Conservation (phyloP, 2,888 invertebrate species). For the Mellilla xanthometata region DNA sequence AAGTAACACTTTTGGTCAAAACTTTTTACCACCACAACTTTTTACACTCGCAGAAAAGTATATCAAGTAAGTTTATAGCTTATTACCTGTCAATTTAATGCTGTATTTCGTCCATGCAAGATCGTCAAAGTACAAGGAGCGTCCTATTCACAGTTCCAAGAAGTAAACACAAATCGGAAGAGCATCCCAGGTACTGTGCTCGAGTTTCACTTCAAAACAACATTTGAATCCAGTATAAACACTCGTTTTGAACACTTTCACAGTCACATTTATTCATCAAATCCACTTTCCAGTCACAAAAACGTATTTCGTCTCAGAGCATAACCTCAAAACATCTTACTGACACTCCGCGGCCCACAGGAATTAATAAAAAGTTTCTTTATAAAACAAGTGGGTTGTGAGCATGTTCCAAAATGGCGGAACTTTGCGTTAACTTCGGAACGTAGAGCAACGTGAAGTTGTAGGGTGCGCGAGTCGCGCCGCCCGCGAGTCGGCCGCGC, state of each 20-base stretch:
- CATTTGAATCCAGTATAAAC: constrained; percentile 65
- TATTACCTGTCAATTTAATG: constrained; percentile 57
- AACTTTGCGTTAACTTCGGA: constrained; percentile 83
- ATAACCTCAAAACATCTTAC: constrained; percentile 83
- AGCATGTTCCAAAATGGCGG: constrained; percentile 84
- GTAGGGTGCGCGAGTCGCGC: constrained; percentile 74
- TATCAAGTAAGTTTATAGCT: constrained; percentile 56
- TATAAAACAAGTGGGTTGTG: constrained; percentile 84
- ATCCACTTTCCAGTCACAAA: constrained; percentile 58
- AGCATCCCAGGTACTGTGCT: constrained; percentile 71
- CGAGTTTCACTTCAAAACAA: constrained; percentile 78
- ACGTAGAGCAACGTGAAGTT: constrained; percentile 82
- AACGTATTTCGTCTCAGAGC: constrained; percentile 67
- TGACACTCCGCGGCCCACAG: constrained; percentile 82
- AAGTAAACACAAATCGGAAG: constrained; percentile 79
- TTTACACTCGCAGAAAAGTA: constrained; percentile 55
- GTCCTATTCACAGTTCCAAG: constrained; percentile 61
- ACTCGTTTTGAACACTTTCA: constrained; percentile 46
- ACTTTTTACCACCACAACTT: constrained; percentile 74
- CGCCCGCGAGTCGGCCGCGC: constrained; percentile 61
- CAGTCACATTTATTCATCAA: constrained; percentile 52
- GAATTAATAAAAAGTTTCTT: constrained; percentile 84
- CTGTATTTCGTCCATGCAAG: constrained; percentile 52
- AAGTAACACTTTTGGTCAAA: constrained; percentile 60
- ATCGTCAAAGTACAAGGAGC: constrained; percentile 56